These are phyloP conservation scores for Eumeta japonica DNA, from an alignment of 1,140 invertebrate genomes.

Conservation along the genomic window DNA sequence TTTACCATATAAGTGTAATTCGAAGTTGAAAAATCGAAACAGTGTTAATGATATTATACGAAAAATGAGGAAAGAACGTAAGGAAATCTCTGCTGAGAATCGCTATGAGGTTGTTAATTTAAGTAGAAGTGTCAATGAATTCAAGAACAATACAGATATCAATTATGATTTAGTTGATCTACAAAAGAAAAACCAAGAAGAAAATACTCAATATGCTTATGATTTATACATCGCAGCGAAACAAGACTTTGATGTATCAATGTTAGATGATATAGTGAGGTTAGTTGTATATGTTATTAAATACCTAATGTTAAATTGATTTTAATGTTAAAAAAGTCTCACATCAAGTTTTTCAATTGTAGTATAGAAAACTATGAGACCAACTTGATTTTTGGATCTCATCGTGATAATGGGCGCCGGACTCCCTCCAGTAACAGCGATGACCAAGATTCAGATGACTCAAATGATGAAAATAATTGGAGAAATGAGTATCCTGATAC, in stretches of 20 bases:
- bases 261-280: conserved; percentile 57
- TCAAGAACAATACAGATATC: conserved; percentile 22
- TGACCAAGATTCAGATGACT: conserved; percentile 53
- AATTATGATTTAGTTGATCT: conserved; percentile 44
- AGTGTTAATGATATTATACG: conserved; percentile 44
- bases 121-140: conserved; percentile 42
- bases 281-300: conserved; percentile 17
- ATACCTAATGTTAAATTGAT: background rate
- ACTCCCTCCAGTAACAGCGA: conserved; percentile 22
- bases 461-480: conserved; percentile 61
- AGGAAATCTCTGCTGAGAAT: conserved; percentile 38
- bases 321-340: conserved; percentile 1
- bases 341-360: conserved; percentile 20
- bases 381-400: conserved; percentile 44
- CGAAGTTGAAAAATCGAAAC: conserved; percentile 23
- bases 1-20: conserved; percentile 23
- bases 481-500: conserved; percentile 61
- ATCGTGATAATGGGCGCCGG: conserved; percentile 34
- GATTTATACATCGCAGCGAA: conserved; percentile 58
- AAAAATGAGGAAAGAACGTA: conserved; percentile 48
- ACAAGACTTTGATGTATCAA: conserved; percentile 52
- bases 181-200: conserved; percentile 21
- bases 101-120: conserved; percentile 56
- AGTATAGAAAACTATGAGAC: conserved; percentile 55
- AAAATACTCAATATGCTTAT: conserved; percentile 51